Percentiles rank a stretch among this genome's conserved stretches.
Evolutionary conservation across 1,140 invertebrate genomes (phyloP).

Genomic region (Mesaphorura yosii): DNA sequence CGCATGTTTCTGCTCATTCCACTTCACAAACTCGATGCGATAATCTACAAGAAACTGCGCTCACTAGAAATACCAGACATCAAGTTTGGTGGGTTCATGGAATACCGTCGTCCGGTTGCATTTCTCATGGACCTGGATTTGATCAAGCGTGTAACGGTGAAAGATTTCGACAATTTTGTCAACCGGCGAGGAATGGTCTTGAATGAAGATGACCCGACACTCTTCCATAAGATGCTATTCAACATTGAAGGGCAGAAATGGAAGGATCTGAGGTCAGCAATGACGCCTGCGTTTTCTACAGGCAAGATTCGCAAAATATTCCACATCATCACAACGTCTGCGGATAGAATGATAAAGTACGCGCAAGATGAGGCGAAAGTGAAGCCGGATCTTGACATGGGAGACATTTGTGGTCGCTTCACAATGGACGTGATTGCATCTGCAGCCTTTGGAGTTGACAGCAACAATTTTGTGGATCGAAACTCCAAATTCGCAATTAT

Average conservation of each 20-base stretch:
- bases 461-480: conserved; percentile 29
- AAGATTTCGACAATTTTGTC: conserved; percentile 42
- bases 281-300: conserved; percentile 47
- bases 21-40: not conserved
- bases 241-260: conserved; percentile 35
- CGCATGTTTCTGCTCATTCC: not conserved
- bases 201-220: not conserved
- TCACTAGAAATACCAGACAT: not conserved
- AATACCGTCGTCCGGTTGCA: not conserved
- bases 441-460: conserved; percentile 41
- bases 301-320: not conserved
- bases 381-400: conserved; percentile 1
- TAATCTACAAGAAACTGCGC: not conserved
- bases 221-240: conserved; percentile 31
- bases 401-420: conserved; percentile 34
- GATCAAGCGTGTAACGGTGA: conserved; percentile 40
- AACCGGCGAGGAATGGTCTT: conserved; percentile 33
- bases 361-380: not conserved
- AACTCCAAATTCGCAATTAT: conserved; percentile 27
- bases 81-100: conserved; percentile 1
- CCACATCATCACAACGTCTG: not conserved
- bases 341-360: not conserved
- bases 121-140: conserved; percentile 38
- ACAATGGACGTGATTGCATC: conserved; percentile 42
- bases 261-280: conserved; percentile 45